A percentile compares a stretch with the other conserved stretches of the same genome.
phyloP scores from a whole-genome alignment of 2,113 vertebrate genomes.

The Rhinolophus sinicus region DNA sequence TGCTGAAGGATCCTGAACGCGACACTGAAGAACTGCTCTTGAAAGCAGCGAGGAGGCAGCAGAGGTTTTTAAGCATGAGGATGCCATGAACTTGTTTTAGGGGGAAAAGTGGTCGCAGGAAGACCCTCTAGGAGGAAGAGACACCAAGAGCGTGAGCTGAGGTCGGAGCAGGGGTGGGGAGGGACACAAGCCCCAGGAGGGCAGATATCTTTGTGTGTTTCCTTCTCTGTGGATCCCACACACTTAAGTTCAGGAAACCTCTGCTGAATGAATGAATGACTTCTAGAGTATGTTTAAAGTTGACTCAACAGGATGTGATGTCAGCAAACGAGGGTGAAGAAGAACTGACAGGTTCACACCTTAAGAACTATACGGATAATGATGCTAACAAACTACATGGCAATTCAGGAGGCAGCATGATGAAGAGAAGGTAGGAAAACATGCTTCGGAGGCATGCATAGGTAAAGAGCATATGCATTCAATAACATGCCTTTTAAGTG shows the following conservation, averaged over 20 bases:
- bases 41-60: neutral
- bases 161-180: too few relatives aligned
- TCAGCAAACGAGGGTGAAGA: neutral
- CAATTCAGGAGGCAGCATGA: neutral
- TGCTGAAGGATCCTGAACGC: neutral
- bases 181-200: neutral
- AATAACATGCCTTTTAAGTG: neutral
- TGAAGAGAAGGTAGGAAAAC: neutral
- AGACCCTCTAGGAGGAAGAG: neutral
- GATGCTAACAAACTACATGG: neutral
- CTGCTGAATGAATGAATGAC: neutral
- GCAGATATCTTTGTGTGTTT: neutral
- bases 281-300: neutral
- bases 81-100: neutral
- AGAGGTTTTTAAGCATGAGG: neutral
- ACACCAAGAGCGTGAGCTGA: neutral
- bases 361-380: neutral
- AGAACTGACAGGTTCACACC: neutral
- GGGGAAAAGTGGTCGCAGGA: neutral
- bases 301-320: neutral
- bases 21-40: neutral
- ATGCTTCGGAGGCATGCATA: neutral
- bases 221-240: neutral
- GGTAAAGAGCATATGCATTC: neutral
- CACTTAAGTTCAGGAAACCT: neutral